Percentiles rank a stretch among this genome's conserved stretches.
Evolutionary conservation across 2,797 vertebrate species (phyloP).

Genomic region (Epinephelus coioides): DNA sequence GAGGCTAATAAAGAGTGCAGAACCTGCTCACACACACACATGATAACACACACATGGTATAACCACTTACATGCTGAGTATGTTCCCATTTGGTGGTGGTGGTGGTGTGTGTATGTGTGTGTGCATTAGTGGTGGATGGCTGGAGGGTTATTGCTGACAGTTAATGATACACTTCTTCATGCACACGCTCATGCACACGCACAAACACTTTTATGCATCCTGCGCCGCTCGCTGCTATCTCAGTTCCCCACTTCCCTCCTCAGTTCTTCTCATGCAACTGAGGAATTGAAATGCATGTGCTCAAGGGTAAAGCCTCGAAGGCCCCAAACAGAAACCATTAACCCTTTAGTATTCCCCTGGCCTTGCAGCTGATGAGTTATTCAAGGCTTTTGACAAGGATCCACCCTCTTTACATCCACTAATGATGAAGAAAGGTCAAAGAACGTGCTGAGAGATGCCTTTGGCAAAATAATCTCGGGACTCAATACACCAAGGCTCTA

Average conservation of each 20-base stretch:
- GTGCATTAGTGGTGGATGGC: constrained; percentile 50
- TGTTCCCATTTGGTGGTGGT: constrained; percentile 17
- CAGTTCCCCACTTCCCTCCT: constrained; percentile 25
- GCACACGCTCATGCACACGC: constrained; percentile 1
- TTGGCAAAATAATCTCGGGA: constrained; percentile 71
- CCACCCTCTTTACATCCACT: constrained; percentile 64
- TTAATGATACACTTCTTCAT: constrained; percentile 58
- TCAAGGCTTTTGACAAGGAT: constrained; percentile 73
- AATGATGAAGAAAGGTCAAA: constrained; percentile 80
- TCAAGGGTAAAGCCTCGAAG: constrained; percentile 62
- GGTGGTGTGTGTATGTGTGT: constrained; percentile 9
- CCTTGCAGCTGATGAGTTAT: constrained; percentile 69
- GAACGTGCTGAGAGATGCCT: constrained; percentile 65
- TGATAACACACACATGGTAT: constrained; percentile 14
- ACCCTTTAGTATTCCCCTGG: constrained; percentile 73
- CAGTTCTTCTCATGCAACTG: constrained; percentile 46
- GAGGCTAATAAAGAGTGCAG: constrained; percentile 45
- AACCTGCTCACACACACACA: constrained; percentile 26
- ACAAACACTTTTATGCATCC: constrained; percentile 49
- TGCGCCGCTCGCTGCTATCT: constrained; percentile 49
- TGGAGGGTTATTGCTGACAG: constrained; percentile 51
- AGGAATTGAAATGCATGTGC: constrained; percentile 71
- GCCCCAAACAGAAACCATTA: constrained; percentile 72
- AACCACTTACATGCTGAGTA: constrained; percentile 25
- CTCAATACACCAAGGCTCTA: constrained; percentile 65